phyloP scores from a whole-genome alignment of 2,797 vertebrate genomes.

The Bovichtus variegatus region DNA sequence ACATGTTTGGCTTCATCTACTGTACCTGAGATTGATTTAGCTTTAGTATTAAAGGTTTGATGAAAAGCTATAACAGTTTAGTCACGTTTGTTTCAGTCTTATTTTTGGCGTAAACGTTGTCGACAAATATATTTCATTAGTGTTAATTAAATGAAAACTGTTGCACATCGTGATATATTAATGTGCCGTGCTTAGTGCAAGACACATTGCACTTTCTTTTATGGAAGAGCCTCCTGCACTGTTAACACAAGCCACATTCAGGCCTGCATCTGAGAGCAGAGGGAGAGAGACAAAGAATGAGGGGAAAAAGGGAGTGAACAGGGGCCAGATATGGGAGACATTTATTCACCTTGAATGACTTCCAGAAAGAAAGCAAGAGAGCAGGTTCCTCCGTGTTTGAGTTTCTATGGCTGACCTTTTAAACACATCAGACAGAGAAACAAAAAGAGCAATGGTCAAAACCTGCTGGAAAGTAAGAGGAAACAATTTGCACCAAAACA shows the following conservation, averaged over 20 bases:
- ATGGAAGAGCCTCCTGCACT: slow-evolving; percentile 17
- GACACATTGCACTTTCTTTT: slow-evolving; percentile 42
- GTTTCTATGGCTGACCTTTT: slow-evolving; percentile 61
- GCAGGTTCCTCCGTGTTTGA: slow-evolving; percentile 33
- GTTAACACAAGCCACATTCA: slow-evolving; percentile 60
- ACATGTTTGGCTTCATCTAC: background rate
- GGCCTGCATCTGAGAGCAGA: slow-evolving; percentile 57
- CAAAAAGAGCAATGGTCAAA: slow-evolving; percentile 25
- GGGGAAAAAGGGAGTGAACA: slow-evolving; percentile 21
- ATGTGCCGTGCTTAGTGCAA: slow-evolving; percentile 15
- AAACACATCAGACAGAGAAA: slow-evolving; percentile 42
- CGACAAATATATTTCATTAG: background rate
- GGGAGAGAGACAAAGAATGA: slow-evolving; percentile 36
- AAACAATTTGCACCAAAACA: slow-evolving; percentile 50
- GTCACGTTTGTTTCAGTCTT: background rate
- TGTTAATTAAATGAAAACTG: background rate
- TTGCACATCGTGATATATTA: slow-evolving; percentile 19
- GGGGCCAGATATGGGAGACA: slow-evolving; percentile 57
- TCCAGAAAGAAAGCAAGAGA: slow-evolving; percentile 39
- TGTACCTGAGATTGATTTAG: background rate
- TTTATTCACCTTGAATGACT: slow-evolving; percentile 76
- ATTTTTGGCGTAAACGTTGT: background rate
- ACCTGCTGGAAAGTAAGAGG: slow-evolving; percentile 25
- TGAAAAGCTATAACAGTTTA: background rate
- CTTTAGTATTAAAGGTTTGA: background rate